Percentiles rank a stretch among this genome's conserved stretches.
phyloP scores from a whole-genome alignment of 2,113 vertebrate genomes.

The human (Homo sapiens) region DNA sequence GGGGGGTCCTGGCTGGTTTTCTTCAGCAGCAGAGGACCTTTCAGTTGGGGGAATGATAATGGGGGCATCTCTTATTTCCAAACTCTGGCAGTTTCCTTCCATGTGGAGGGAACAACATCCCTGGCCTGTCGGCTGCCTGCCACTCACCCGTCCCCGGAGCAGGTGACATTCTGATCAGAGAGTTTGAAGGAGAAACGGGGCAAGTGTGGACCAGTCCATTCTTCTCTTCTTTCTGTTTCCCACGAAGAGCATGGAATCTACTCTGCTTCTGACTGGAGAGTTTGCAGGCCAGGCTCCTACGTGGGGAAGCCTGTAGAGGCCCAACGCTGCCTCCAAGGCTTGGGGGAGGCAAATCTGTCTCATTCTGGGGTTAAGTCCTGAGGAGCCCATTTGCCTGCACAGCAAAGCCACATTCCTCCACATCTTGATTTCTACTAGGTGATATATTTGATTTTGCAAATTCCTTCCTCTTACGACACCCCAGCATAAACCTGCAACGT shows the following conservation, averaged over 20 bases:
- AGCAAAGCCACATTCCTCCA: not conserved
- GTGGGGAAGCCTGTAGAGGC: not conserved
- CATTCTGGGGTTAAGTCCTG: not conserved
- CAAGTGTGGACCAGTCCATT: fast-evolving
- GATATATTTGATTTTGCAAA: not conserved
- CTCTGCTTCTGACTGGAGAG: not conserved
- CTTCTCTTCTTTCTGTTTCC: not conserved
- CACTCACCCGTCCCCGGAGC: not conserved
- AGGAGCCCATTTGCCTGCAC: not conserved
- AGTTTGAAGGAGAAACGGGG: not conserved
- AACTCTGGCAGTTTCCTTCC: not conserved
- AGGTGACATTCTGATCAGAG: not conserved
- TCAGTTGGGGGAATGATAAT: not conserved
- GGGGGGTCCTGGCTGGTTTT: not conserved
- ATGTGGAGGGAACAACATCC: fast-evolving
- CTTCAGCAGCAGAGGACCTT: not conserved
- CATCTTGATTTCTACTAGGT: not conserved
- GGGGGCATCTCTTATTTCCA: not conserved
- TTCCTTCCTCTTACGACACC: not conserved
- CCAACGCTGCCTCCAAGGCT: not conserved
- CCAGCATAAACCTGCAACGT: not conserved
- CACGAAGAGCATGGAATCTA: not conserved
- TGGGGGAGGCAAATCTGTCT: not conserved
- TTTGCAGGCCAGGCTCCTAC: not conserved
- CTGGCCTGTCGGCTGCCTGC: not conserved